Evolutionary conservation across 2,113 vertebrate genomes (phyloP).

Genomic region (Ochotona princeps): DNA sequence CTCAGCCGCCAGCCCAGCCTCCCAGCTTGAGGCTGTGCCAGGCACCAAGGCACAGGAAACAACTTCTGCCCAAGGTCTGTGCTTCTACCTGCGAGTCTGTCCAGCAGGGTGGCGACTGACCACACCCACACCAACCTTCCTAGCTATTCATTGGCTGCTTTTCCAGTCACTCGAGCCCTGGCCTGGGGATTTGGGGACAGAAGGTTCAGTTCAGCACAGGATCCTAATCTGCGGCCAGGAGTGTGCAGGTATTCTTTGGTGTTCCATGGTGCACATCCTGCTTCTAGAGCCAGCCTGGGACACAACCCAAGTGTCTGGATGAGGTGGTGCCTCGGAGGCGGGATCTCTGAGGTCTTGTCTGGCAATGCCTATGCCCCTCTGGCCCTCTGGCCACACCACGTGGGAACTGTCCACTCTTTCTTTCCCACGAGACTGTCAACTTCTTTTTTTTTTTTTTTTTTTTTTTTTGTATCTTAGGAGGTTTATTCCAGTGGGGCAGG

Average conservation of each 20-base stretch:
- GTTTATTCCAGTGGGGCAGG: no score
- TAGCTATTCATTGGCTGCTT: not conserved
- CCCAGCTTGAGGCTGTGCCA: not conserved
- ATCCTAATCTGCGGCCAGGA: not conserved
- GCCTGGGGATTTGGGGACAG: not conserved
- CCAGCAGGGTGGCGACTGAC: no score
- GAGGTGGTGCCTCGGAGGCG: not conserved
- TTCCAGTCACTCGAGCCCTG: not conserved
- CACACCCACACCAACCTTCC: no score
- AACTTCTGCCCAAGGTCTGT: not conserved
- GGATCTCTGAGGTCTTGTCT: not conserved
- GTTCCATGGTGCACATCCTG: not conserved
- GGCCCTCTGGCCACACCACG: not conserved
- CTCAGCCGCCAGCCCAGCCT: not conserved
- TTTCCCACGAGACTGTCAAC: not conserved
- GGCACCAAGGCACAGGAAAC: not conserved
- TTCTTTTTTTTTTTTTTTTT: no score
- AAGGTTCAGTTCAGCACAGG: not conserved
- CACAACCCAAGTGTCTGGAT: not conserved
- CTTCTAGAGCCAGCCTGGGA: not conserved
- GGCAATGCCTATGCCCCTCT: not conserved
- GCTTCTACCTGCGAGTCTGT: not conserved
- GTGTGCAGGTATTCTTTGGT: accelerated
- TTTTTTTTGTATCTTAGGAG: no score
- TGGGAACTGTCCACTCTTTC: not conserved